These are phyloP conservation scores for Anas platyrhynchos DNA, from an alignment of 2,113 vertebrate genomes.

Conservation along the genomic window DNA sequence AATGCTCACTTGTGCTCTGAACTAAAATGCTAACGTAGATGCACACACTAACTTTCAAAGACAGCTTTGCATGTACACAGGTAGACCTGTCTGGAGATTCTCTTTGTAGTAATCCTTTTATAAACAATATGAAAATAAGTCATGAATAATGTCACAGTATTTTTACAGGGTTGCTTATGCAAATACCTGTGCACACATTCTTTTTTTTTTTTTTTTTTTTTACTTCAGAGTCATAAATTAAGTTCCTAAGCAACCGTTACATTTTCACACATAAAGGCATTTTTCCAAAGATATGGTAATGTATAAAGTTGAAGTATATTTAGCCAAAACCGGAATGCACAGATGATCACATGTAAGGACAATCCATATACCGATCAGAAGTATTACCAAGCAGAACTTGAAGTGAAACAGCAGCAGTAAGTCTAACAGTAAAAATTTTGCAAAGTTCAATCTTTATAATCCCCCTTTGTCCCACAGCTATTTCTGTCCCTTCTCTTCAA, in stretches of 20 bases:
- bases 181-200: background rate
- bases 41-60: background rate
- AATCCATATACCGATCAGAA: background rate
- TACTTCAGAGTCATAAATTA: background rate
- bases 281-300: background rate
- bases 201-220: background rate
- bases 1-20: background rate
- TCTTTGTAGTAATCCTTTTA: background rate
- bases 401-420: background rate
- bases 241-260: background rate
- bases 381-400: background rate
- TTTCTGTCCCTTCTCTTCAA: background rate
- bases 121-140: background rate
- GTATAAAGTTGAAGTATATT: background rate
- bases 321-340: background rate
- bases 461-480: background rate
- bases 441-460: background rate
- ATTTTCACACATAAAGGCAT: background rate
- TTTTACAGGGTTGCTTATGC: background rate
- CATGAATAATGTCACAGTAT: background rate
- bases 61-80: background rate
- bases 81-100: background rate
- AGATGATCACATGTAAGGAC: background rate
- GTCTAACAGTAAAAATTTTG: background rate
- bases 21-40: background rate